Percentiles rank a stretch among this genome's conserved stretches.
These are phyloP conservation scores for Dexiosoma caninum DNA, from an alignment of 2,888 invertebrate species.

Conservation along the genomic window DNA sequence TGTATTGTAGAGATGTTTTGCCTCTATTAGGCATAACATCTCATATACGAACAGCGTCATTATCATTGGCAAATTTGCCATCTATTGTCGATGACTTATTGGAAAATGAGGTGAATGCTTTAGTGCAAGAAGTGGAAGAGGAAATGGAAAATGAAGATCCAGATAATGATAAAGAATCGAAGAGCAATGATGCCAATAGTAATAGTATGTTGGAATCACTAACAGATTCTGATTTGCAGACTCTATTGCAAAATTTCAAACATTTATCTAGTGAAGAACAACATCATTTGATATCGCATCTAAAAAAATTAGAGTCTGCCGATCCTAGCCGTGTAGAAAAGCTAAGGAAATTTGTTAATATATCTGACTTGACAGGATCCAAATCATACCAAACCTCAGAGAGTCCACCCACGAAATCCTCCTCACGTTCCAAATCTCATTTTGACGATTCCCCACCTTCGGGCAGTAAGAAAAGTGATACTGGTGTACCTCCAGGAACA, in stretches of 20 bases:
- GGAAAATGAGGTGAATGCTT: slow-evolving; percentile 68
- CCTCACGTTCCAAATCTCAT: slow-evolving; percentile 42
- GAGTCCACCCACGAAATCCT: slow-evolving; percentile 30
- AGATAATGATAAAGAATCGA: slow-evolving; percentile 66
- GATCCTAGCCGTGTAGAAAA: slow-evolving; percentile 88
- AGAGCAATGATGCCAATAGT: slow-evolving; percentile 68
- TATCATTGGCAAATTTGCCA: slow-evolving; percentile 65
- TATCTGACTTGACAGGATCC: slow-evolving; percentile 72
- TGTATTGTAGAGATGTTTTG: slow-evolving; percentile 66
- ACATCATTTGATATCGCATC: slow-evolving; percentile 87
- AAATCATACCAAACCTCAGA: slow-evolving; percentile 42
- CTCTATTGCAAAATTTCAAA: slow-evolving; percentile 88
- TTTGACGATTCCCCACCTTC: slow-evolving; percentile 58
- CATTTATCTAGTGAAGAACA: slow-evolving; percentile 89
- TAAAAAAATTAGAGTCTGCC: slow-evolving; percentile 88
- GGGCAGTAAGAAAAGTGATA: slow-evolving; percentile 16
- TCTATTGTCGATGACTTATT: slow-evolving; percentile 68
- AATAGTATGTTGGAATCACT: slow-evolving; percentile 85
- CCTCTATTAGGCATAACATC: slow-evolving; percentile 66
- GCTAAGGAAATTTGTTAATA: slow-evolving; percentile 86
- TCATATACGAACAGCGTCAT: slow-evolving; percentile 29
- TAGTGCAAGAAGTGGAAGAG: slow-evolving; percentile 69
- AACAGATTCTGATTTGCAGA: slow-evolving; percentile 88
- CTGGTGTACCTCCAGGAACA: slow-evolving; percentile 48
- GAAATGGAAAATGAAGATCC: slow-evolving; percentile 69